A percentile compares a stretch with the other conserved stretches of the same genome.
Conservation (phyloP, 2,888 invertebrate genomes). For the Drosophila melanocephala region DNA sequence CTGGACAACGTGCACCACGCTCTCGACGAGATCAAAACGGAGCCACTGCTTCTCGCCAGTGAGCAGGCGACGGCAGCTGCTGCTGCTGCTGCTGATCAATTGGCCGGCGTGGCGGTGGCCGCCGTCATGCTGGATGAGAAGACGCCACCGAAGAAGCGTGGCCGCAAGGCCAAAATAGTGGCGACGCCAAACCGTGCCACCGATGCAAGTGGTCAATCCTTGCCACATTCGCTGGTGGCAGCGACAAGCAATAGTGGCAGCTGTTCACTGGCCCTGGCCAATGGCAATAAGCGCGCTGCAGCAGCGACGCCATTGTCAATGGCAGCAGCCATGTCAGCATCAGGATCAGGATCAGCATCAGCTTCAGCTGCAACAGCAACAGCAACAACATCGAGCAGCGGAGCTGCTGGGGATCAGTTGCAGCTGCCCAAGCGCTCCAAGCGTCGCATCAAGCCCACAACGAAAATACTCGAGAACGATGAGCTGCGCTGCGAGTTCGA, state of each 20-base stretch:
- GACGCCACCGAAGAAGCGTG: conserved; percentile 84
- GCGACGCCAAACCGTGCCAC: conserved; percentile 9
- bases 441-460: conserved; percentile 89
- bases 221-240: not conserved
- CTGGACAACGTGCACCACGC: conserved; percentile 63
- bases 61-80: conserved; percentile 24
- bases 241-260: conserved; percentile 12
- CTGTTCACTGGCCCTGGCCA: conserved; percentile 33
- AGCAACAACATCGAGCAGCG: conserved; percentile 21
- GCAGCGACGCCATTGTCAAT: not conserved
- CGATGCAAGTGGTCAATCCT: conserved; percentile 3
- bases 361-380: conserved; percentile 14
- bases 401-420: conserved; percentile 15
- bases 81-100: not conserved
- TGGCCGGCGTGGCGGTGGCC: not conserved
- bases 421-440: conserved; percentile 85
- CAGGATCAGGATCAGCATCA: not conserved
- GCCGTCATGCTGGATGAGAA: conserved; percentile 69
- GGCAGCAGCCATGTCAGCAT: not conserved
- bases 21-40: conserved; percentile 64
- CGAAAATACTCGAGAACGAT: conserved; percentile 89
- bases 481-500: conserved; percentile 88
- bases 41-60: conserved; percentile 33
- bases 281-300: conserved; percentile 56
- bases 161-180: conserved; percentile 82